A percentile compares a stretch with the other conserved stretches of the same genome.
Evolutionary conservation across 2,888 invertebrate genomes (phyloP).

Genomic region (Clistopyga incitator): DNA sequence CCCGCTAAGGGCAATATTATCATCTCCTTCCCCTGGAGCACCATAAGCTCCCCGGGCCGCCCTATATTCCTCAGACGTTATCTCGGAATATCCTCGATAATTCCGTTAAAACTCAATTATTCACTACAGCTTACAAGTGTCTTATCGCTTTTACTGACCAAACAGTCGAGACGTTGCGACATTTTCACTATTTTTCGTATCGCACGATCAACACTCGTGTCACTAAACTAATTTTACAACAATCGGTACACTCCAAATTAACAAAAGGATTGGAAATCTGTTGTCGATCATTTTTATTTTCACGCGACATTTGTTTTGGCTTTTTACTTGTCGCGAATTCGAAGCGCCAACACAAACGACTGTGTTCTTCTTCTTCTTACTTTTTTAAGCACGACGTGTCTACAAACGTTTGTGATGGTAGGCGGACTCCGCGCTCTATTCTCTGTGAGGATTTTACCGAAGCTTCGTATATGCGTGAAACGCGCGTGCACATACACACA

Average conservation of each 20-base stretch:
- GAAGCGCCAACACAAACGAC: neutral
- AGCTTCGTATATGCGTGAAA: neutral
- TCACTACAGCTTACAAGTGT: neutral
- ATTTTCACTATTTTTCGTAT: constrained; percentile 46
- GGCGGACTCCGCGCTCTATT: constrained; percentile 16
- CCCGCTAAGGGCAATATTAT: constrained; percentile 39
- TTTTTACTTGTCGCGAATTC: constrained; percentile 21
- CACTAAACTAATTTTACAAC: constrained; percentile 6
- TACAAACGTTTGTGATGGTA: constrained; percentile 12
- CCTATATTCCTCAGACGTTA: too few species aligned
- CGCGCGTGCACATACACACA: neutral
- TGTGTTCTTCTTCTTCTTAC: neutral
- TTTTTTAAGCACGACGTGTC: constrained; percentile 15
- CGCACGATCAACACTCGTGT: neutral
- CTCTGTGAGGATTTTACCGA: constrained; percentile 17
- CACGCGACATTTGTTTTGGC: constrained; percentile 55
- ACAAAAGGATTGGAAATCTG: neutral
- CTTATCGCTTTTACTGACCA: constrained; percentile 12
- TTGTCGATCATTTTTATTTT: neutral
- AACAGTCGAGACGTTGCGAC: constrained; percentile 56
- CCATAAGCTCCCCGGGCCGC: constrained; percentile 54
- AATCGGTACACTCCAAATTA: neutral
- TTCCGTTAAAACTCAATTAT: neutral
- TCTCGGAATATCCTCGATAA: neutral
- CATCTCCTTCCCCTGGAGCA: constrained; percentile 37